Percentiles rank a stretch among this genome's conserved stretches.
phyloP scores from a whole-genome alignment of 2,113 vertebrate species.

The Caloenas nicobarica region DNA sequence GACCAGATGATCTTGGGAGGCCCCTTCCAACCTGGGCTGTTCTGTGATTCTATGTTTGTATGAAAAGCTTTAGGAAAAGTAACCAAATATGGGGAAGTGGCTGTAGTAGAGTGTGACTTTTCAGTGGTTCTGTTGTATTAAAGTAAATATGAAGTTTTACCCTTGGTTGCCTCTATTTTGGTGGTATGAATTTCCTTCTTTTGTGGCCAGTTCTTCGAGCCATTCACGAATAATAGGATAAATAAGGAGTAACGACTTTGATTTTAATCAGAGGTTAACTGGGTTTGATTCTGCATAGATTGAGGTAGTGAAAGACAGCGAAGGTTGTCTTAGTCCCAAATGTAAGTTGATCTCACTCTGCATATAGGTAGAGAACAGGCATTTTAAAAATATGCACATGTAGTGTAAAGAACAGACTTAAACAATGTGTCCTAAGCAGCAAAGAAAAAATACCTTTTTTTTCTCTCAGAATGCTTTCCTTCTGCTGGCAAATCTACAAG shows the following conservation, averaged over 20 bases:
- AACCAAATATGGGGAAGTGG: not conserved
- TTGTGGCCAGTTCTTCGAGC: not conserved
- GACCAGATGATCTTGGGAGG: no score
- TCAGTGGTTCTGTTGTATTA: not conserved
- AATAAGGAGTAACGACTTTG: not conserved
- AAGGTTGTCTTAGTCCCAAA: not conserved
- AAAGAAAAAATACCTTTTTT: not conserved
- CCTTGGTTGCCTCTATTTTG: not conserved
- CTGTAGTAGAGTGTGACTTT: not conserved
- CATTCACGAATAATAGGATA: not conserved
- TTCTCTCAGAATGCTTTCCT: not conserved
- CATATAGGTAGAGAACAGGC: not conserved
- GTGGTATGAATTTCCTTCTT: not conserved
- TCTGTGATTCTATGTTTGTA: not conserved
- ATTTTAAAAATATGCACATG: not conserved
- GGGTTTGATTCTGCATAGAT: not conserved
- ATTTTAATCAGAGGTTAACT: not conserved
- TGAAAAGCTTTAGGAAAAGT: not conserved
- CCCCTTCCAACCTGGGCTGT: no score
- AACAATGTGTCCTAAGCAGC: not conserved
- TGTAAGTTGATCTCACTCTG: not conserved
- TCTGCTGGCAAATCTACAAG: not conserved
- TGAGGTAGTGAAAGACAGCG: not conserved
- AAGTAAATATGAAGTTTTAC: not conserved
- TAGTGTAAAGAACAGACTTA: not conserved